Percentiles rank a stretch among this genome's conserved stretches.
phyloP scores from a whole-genome alignment of 35 echinoderm and acorn worm species.

The Heliocidaris tuberculata region DNA sequence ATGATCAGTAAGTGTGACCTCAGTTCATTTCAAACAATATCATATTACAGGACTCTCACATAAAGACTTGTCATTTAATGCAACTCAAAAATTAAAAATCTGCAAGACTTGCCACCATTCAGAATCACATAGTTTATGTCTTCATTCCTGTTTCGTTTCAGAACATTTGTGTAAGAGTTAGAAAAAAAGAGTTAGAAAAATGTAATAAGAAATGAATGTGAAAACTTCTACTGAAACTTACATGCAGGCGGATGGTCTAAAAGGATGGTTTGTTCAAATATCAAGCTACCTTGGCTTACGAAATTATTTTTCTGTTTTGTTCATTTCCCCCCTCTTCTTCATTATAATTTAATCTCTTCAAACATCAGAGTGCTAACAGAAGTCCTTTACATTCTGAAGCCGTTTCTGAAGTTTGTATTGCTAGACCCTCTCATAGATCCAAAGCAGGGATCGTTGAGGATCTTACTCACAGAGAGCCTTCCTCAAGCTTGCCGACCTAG shows the following conservation, averaged over 20 bases:
- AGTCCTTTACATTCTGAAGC: conserved; percentile 36
- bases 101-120: too few species aligned
- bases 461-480: neutral
- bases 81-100: too few species aligned
- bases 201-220: neutral
- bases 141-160: too few species aligned
- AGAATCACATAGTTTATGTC: too few species aligned
- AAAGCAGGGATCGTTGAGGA: neutral
- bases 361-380: neutral
- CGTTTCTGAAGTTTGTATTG: neutral
- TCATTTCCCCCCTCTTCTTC: neutral
- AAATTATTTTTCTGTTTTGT: too few species aligned
- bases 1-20: conserved; percentile 26
- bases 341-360: neutral
- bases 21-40: neutral
- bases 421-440: neutral
- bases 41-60: neutral
- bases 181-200: neutral
- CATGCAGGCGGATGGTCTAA: neutral
- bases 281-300: too few species aligned
- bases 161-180: too few species aligned
- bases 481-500: neutral
- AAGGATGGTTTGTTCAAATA: too few species aligned
- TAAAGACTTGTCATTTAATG: neutral
- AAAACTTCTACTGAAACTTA: neutral